A percentile compares a stretch with the other conserved stretches of the same genome.
phyloP scores from a whole-genome alignment of 2,113 vertebrate genomes.

The Panthera leo region DNA sequence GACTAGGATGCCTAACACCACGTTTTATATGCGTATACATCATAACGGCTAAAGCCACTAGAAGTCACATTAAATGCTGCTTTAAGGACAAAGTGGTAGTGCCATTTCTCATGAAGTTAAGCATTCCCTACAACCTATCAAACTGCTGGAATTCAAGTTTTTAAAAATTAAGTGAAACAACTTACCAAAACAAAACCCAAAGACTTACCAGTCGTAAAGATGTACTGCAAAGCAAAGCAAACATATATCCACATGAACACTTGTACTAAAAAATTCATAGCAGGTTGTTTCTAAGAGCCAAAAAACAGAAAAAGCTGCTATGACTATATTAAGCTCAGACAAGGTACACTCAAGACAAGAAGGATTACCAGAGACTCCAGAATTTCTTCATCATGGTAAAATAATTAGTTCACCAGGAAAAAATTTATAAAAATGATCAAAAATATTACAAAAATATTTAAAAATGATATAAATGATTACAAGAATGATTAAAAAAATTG shows the following conservation, averaged over 20 bases:
- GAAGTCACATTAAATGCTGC: not conserved
- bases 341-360: not conserved
- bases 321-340: not conserved
- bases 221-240: not conserved
- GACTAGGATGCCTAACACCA: not conserved
- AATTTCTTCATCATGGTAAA: not conserved
- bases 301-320: not conserved
- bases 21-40: not conserved
- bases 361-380: not conserved
- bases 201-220: not conserved
- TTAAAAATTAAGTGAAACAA: not conserved
- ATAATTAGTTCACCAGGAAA: not conserved
- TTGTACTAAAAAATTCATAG: not conserved
- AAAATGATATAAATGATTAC: too few relatives aligned
- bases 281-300: not conserved
- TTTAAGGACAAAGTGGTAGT: not conserved
- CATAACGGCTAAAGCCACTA: not conserved
- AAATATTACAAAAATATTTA: too few relatives aligned
- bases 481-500: too few relatives aligned
- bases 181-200: not conserved
- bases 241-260: not conserved
- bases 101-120: not conserved
- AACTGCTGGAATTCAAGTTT: not conserved
- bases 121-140: not conserved
- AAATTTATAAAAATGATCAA: too few relatives aligned